These are phyloP conservation scores for Cheirogaleus medius DNA, from an alignment of 2,113 vertebrate genomes.

Conservation along the genomic window DNA sequence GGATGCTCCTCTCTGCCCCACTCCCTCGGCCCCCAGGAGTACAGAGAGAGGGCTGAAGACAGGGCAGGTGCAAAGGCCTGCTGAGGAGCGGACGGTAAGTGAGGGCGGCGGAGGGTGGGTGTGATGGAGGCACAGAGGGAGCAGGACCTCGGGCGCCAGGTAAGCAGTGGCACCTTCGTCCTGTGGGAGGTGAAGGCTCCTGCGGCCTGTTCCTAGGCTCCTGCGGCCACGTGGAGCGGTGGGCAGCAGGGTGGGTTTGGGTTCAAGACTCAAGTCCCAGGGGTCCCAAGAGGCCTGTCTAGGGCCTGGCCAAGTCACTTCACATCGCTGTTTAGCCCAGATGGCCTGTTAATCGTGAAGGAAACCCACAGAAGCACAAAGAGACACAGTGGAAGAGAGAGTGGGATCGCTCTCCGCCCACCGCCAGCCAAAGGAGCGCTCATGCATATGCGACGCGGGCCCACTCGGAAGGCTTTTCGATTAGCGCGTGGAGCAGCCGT, in stretches of 20 bases:
- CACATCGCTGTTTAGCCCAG: not conserved
- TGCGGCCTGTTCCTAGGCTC: not conserved
- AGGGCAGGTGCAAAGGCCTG: not conserved
- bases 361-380: constrained; percentile 58
- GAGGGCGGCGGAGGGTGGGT: rapidly evolving
- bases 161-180: not conserved
- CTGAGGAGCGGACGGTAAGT: not conserved
- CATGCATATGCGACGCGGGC: constrained; percentile 79
- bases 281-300: not conserved
- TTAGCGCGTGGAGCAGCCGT: constrained; percentile 81
- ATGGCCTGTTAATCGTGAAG: constrained; percentile 8
- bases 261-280: not conserved
- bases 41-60: not conserved
- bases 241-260: not conserved
- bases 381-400: not conserved
- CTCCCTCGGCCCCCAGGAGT: not conserved
- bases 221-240: not conserved
- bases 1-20: not conserved
- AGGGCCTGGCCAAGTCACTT: not conserved
- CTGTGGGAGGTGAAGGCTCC: not conserved
- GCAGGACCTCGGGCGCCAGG: rapidly evolving
- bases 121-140: rapidly evolving
- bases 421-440: constrained; percentile 70
- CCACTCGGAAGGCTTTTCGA: constrained; percentile 75
- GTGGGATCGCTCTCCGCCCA: rapidly evolving